These are phyloP conservation scores for Enteromius treurensis DNA, from an alignment of 2,797 vertebrate genomes.

Conservation along the genomic window DNA sequence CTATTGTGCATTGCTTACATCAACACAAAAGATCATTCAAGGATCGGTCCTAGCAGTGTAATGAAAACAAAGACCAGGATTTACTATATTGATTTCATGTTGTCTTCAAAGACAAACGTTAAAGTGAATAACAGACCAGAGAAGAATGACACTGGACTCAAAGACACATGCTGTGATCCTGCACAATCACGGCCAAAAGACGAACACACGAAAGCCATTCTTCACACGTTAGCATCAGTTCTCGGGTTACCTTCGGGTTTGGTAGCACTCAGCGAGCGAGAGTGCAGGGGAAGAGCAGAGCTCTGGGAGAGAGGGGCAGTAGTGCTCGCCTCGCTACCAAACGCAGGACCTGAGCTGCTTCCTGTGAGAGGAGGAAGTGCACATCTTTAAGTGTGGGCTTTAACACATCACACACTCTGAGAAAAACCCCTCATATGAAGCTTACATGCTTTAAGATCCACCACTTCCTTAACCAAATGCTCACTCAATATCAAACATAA, in stretches of 20 bases:
- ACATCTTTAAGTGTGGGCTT: constrained; percentile 50
- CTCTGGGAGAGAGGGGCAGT: constrained; percentile 77
- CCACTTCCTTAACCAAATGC: neutral
- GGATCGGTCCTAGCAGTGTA: neutral
- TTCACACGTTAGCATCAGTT: neutral
- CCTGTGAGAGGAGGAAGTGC: constrained; percentile 73
- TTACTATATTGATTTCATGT: constrained; percentile 5
- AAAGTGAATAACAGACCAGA: neutral
- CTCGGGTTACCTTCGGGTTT: constrained; percentile 82
- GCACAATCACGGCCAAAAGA: neutral
- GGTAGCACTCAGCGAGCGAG: constrained; percentile 78
- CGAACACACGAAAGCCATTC: constrained; percentile 26
- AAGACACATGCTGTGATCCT: constrained; percentile 11
- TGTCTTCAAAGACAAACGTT: constrained; percentile 16
- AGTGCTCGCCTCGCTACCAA: constrained; percentile 78
- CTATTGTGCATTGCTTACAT: neutral
- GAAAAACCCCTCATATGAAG: neutral
- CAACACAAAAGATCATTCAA: neutral
- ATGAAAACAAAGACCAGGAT: neutral
- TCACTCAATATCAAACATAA: neutral
- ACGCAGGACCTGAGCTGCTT: constrained; percentile 78
- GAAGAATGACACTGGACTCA: neutral
- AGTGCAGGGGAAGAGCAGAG: constrained; percentile 79
- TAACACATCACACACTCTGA: constrained; percentile 9
- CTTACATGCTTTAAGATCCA: neutral